Conservation (phyloP, 2,113 vertebrate species). For the Felis chaus region DNA sequence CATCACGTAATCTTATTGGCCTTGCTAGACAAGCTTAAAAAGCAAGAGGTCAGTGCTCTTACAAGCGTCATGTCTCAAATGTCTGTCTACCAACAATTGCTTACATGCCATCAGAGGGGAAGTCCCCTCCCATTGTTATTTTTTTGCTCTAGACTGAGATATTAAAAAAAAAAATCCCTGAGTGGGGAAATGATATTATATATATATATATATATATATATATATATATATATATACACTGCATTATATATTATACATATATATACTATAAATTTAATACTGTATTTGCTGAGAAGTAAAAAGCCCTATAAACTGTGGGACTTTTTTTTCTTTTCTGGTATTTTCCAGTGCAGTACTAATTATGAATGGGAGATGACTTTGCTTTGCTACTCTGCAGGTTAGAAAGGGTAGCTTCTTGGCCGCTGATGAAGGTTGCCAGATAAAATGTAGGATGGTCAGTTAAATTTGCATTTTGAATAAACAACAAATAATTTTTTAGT, state of each 20-base stretch:
- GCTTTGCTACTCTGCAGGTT: conserved; percentile 7
- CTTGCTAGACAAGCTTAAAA: conserved; percentile 51
- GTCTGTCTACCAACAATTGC: conserved; percentile 50
- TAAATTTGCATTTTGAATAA: conserved; percentile 52
- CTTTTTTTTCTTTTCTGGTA: neutral
- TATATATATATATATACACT: too few species aligned
- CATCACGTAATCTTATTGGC: conserved; percentile 16
- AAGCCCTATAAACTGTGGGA: neutral
- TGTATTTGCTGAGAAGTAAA: conserved; percentile 40
- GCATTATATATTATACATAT: too few species aligned
- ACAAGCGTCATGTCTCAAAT: neutral
- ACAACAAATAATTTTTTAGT: conserved; percentile 13
- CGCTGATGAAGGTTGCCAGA: neutral
- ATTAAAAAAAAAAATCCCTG: conserved; percentile 43
- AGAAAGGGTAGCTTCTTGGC: conserved; percentile 26
- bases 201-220: too few species aligned
- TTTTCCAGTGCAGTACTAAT: conserved; percentile 19
- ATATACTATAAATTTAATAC: conserved; percentile 35
- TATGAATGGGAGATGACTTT: neutral
- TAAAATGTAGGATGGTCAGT: conserved; percentile 28
- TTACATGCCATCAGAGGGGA: conserved; percentile 50
- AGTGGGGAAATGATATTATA: conserved; percentile 33
- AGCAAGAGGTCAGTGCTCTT: neutral
- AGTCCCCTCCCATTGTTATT: conserved; percentile 39
- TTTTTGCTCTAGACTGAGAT: conserved; percentile 25